A percentile compares a stretch with the other conserved stretches of the same genome.
Evolutionary conservation across 2,888 invertebrate genomes (phyloP).

Genomic region (Therioaphis trifolii): DNA sequence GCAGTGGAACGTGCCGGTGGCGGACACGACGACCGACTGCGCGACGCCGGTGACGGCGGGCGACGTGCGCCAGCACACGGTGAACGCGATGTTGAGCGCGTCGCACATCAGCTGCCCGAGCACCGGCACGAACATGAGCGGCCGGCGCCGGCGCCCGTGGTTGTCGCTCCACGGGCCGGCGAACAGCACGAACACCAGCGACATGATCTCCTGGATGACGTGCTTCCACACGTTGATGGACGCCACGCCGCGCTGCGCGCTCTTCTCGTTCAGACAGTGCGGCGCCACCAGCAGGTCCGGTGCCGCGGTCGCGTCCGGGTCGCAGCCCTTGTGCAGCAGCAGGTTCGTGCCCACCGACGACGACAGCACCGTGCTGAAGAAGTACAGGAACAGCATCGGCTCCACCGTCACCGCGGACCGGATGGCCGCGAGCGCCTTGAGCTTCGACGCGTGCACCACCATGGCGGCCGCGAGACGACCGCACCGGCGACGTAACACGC

Average conservation of each 20-base stretch:
- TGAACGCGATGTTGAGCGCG: slow-evolving; percentile 46
- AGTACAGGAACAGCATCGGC: slow-evolving; percentile 64
- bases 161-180: slow-evolving; percentile 65
- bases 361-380: slow-evolving; percentile 47
- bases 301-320: slow-evolving; percentile 49
- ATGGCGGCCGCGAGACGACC: neutral
- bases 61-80: slow-evolving; percentile 63
- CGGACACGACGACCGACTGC: slow-evolving; percentile 52
- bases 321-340: slow-evolving; percentile 63
- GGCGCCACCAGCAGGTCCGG: slow-evolving; percentile 17
- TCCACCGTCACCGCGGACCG: slow-evolving; percentile 61
- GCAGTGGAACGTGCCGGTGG: slow-evolving; percentile 62
- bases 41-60: slow-evolving; percentile 54
- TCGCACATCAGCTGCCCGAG: slow-evolving; percentile 63
- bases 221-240: slow-evolving; percentile 64
- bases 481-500: too few species aligned
- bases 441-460: neutral
- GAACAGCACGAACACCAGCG: slow-evolving; percentile 63
- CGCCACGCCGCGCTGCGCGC: slow-evolving; percentile 60
- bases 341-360: slow-evolving; percentile 54
- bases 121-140: slow-evolving; percentile 64
- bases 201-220: slow-evolving; percentile 59
- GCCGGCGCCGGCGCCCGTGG: slow-evolving; percentile 64
- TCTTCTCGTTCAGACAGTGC: slow-evolving; percentile 21
- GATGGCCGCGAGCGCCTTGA: neutral